Conservation (phyloP, 2,797 vertebrate species). For the Orientallactaga sibirica region DNA sequence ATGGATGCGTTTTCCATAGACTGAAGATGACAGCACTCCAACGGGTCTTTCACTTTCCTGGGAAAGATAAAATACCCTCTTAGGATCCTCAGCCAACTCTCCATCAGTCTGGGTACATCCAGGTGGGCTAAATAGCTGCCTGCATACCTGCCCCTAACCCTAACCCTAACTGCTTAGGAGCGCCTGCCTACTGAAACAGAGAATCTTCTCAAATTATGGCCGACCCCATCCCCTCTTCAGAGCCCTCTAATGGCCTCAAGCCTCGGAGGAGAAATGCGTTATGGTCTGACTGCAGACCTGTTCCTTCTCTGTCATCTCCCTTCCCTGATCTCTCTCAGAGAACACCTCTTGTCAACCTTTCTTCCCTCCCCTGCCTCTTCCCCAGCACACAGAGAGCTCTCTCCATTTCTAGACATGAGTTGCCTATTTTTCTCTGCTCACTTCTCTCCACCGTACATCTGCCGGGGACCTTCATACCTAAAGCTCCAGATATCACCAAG, state of each 20-base stretch:
- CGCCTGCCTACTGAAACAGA: background rate
- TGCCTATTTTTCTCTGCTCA: too few species aligned
- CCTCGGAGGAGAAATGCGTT: background rate
- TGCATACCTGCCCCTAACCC: background rate
- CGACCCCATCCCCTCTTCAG: background rate
- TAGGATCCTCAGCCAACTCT: rapidly evolving
- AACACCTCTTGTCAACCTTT: background rate
- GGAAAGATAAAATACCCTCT: background rate
- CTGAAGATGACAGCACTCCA: constrained; percentile 90
- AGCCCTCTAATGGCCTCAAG: rapidly evolving
- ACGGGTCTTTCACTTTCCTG: constrained; percentile 91
- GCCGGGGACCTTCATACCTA: too few species aligned
- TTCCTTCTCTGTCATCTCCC: background rate
- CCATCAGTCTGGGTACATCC: rapidly evolving
- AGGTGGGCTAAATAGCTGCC: rapidly evolving
- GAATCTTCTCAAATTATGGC: rapidly evolving
- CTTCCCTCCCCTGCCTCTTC: background rate
- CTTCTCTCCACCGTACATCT: background rate
- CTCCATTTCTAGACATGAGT: too few species aligned
- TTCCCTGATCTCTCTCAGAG: background rate
- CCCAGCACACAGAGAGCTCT: background rate
- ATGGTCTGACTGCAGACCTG: background rate
- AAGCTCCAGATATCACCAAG: background rate
- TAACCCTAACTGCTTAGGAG: background rate
- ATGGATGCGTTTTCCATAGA: constrained; percentile 88